These are phyloP conservation scores for Clistopyga incitator DNA, from an alignment of 2,888 invertebrate genomes.

Conservation along the genomic window DNA sequence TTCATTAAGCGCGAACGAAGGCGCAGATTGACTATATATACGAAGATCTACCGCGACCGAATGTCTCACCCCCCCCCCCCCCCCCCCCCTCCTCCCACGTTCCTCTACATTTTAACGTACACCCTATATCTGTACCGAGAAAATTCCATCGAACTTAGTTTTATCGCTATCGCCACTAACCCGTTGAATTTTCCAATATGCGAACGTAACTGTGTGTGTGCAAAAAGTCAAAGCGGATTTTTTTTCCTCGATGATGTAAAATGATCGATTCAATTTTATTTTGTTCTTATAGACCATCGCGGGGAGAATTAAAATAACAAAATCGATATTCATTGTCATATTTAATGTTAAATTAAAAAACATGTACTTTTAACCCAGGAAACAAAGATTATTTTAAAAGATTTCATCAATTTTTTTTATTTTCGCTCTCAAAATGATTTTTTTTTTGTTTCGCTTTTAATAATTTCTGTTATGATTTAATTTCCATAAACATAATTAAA, in stretches of 20 bases:
- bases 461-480: not conserved
- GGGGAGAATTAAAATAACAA: too few species aligned
- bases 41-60: conserved; percentile 8
- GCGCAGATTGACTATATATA: conserved; percentile 21
- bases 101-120: not conserved
- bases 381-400: not conserved
- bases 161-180: conserved; percentile 50
- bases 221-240: conserved; percentile 22
- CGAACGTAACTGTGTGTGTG: conserved; percentile 27
- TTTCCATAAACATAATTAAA: not conserved
- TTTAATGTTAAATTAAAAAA: too few species aligned
- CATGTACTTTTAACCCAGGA: not conserved
- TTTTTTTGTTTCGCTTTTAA: too few species aligned
- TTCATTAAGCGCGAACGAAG: conserved; percentile 41
- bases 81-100: too few species aligned
- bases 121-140: conserved; percentile 30
- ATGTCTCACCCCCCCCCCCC: conserved; percentile 8
- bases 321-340: not conserved
- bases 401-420: not conserved
- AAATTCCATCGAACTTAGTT: conserved; percentile 59
- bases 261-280: too few species aligned
- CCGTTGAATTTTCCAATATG: conserved; percentile 51
- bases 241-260: conserved; percentile 19
- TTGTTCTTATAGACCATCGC: too few species aligned
- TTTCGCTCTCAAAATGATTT: not conserved